A percentile compares a stretch with the other conserved stretches of the same genome.
phyloP scores from a whole-genome alignment of 2,113 vertebrate genomes.

The Scalopus aquaticus region DNA sequence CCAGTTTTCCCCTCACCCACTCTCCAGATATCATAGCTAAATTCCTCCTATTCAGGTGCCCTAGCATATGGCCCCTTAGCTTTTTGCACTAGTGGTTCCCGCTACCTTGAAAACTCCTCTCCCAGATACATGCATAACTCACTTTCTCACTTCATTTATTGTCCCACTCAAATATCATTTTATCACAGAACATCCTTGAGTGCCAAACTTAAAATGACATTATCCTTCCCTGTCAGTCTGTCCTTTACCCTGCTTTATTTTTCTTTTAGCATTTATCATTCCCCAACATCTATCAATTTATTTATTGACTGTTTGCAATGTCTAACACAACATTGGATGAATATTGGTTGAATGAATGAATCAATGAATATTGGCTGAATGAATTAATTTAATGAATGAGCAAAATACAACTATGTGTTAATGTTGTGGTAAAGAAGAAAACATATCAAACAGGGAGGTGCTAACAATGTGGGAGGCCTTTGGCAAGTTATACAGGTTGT shows the following conservation, averaged over 20 bases:
- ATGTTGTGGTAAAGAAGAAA: slow-evolving; percentile 11
- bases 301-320: not conserved
- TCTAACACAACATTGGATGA: not conserved
- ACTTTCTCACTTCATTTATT: not conserved
- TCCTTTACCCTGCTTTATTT: not conserved
- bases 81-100: not conserved
- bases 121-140: not conserved
- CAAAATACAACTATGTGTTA: not conserved
- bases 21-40: not conserved
- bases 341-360: slow-evolving; percentile 8
- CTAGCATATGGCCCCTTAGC: not conserved
- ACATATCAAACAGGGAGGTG: not conserved
- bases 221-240: not conserved
- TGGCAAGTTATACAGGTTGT: not conserved
- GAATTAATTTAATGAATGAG: slow-evolving; percentile 1
- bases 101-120: not conserved
- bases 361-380: not conserved
- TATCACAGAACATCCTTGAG: not conserved
- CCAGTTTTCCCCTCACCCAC: not conserved
- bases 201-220: not conserved
- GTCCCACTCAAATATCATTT: not conserved
- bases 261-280: slow-evolving; percentile 2
- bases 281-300: not conserved
- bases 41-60: not conserved
- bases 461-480: not conserved